Conservation (phyloP, 2,113 vertebrate genomes). For the Halcyon malimbica region DNA sequence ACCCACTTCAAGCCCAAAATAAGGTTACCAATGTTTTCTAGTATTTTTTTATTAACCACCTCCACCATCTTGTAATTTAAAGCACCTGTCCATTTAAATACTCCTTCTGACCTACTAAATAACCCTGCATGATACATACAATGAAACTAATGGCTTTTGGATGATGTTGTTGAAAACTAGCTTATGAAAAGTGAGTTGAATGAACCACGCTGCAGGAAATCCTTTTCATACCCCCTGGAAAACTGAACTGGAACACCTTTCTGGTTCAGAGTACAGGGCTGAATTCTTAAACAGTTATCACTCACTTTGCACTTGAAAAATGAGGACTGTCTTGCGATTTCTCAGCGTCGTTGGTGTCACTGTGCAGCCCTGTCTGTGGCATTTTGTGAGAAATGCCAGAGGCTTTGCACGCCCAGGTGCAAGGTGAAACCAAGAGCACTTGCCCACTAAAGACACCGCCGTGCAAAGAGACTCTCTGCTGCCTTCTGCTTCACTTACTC, state of each 20-base stretch:
- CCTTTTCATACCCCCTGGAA: conserved; percentile 61
- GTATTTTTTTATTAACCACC: conserved; percentile 64
- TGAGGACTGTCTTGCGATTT: conserved; percentile 29
- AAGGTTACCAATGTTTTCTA: conserved; percentile 55
- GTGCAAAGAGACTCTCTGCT: not conserved
- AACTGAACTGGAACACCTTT: conserved; percentile 42
- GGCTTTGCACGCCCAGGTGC: not conserved
- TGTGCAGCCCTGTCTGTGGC: not conserved
- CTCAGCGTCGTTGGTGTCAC: not conserved
- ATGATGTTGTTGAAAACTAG: conserved; percentile 66
- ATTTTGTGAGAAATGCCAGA: conserved; percentile 32
- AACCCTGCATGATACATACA: conserved; percentile 54
- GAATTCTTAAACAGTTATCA: conserved; percentile 53
- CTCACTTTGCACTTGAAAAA: conserved; percentile 61
- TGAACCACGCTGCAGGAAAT: conserved; percentile 45
- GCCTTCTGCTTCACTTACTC: not conserved
- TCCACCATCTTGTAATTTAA: conserved; percentile 68
- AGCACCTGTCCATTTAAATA: conserved; percentile 66
- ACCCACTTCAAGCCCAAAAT: conserved; percentile 45
- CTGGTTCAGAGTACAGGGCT: not conserved
- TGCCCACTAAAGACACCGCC: not conserved
- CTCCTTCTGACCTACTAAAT: conserved; percentile 64
- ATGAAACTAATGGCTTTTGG: conserved; percentile 69
- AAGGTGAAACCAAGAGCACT: not conserved
- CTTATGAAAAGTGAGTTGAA: conserved; percentile 60